These are phyloP conservation scores for Notechis scutatus DNA, from an alignment of 2,113 vertebrate species.

Conservation along the genomic window DNA sequence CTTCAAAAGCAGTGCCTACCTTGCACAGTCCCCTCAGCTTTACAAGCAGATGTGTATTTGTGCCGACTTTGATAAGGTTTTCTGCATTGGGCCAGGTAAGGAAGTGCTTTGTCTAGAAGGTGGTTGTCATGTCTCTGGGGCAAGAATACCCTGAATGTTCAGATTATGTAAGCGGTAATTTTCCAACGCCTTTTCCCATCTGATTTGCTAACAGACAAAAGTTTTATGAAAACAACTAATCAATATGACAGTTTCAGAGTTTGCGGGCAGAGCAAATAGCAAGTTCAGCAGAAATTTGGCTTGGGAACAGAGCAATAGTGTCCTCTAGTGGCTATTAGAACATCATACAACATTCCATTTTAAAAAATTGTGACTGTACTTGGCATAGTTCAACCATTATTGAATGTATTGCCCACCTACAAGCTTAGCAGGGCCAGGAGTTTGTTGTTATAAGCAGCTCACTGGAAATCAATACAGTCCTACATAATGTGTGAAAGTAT, in stretches of 20 bases:
- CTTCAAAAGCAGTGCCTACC: constrained; percentile 96
- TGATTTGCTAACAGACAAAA: constrained; percentile 40
- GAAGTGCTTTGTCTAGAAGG: neutral
- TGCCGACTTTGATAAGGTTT: constrained; percentile 98
- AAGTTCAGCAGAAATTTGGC: neutral
- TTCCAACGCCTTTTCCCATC: constrained; percentile 43
- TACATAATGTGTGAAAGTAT: neutral
- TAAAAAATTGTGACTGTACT: neutral
- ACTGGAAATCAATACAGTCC: neutral
- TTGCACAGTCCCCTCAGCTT: constrained; percentile 97
- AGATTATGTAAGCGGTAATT: neutral
- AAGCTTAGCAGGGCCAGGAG: neutral
- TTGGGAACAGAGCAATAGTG: neutral
- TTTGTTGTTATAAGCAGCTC: neutral
- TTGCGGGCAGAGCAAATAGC: constrained; percentile 34
- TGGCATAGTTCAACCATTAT: neutral
- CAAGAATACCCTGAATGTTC: constrained; percentile 26
- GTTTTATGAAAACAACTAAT: neutral
- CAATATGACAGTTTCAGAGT: constrained; percentile 1
- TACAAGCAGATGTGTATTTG: constrained; percentile 99
- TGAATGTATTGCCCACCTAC: neutral
- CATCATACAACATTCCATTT: neutral
- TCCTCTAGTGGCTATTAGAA: neutral
- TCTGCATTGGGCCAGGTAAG: constrained; percentile 96
- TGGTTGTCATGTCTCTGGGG: constrained; percentile 17